These are phyloP conservation scores for Calycopis cecrops DNA, from an alignment of 1,140 invertebrate species.

Conservation along the genomic window DNA sequence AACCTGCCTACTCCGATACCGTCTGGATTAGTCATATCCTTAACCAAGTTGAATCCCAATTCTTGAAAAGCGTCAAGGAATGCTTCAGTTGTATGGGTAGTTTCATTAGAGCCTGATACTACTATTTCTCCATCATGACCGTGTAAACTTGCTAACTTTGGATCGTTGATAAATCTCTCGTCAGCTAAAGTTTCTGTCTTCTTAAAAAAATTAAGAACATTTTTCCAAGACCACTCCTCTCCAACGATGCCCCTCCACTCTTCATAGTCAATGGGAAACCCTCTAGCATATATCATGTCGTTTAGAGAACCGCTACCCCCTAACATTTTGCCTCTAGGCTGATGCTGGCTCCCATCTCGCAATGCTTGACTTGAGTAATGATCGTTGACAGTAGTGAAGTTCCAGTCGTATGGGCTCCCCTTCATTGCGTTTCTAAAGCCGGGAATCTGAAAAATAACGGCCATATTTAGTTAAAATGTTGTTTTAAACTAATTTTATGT, in stretches of 20 bases:
- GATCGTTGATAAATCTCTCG: slow-evolving; percentile 41
- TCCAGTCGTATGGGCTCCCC: slow-evolving; percentile 51
- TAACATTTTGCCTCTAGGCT: slow-evolving; percentile 75
- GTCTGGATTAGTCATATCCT: slow-evolving; percentile 53
- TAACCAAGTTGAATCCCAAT: slow-evolving; percentile 41
- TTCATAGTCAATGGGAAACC: slow-evolving; percentile 85
- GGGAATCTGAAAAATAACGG: slow-evolving; percentile 42
- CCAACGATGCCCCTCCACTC: slow-evolving; percentile 79
- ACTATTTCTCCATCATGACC: slow-evolving; percentile 50
- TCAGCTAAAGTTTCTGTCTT: slow-evolving; percentile 56
- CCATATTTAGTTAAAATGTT: not conserved
- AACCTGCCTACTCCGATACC: slow-evolving; percentile 52
- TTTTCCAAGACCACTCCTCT: slow-evolving; percentile 86
- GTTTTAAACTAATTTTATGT: too few species aligned
- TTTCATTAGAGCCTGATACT: slow-evolving; percentile 37
- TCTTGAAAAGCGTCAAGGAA: slow-evolving; percentile 49
- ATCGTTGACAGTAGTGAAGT: slow-evolving; percentile 49
- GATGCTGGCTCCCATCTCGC: slow-evolving; percentile 34
- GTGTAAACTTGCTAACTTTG: slow-evolving; percentile 39
- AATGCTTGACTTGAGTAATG: slow-evolving; percentile 43
- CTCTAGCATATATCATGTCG: slow-evolving; percentile 88
- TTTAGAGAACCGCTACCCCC: slow-evolving; percentile 87
- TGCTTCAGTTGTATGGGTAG: slow-evolving; percentile 30
- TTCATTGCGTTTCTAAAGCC: slow-evolving; percentile 38
- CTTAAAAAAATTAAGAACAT: slow-evolving; percentile 72